phyloP scores from a whole-genome alignment of 2,888 invertebrate genomes.

The Mylabris sibirica region DNA sequence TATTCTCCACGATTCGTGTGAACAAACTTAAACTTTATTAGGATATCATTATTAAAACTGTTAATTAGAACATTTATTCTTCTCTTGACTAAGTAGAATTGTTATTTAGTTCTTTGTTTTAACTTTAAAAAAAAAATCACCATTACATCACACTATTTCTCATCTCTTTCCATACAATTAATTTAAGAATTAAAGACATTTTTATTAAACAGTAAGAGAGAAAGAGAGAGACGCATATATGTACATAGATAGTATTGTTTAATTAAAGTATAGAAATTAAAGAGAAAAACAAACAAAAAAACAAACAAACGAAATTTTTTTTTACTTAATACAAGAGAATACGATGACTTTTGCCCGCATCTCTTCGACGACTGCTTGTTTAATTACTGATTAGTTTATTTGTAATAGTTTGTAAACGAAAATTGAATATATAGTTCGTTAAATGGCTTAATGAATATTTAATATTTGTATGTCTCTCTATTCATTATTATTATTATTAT shows the following conservation, averaged over 20 bases:
- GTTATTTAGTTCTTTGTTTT: conserved; percentile 21
- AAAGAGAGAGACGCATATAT: no score
- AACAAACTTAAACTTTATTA: conserved; percentile 59
- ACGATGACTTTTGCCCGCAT: conserved; percentile 53
- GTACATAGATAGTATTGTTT: not conserved
- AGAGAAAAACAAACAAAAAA: not conserved
- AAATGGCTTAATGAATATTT: conserved; percentile 50
- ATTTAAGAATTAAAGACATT: no score
- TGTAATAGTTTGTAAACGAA: conserved; percentile 32
- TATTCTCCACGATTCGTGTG: conserved; percentile 47
- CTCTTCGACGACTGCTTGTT: conserved; percentile 39
- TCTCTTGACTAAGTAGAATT: conserved; percentile 12
- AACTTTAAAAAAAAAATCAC: not conserved
- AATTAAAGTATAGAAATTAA: not conserved
- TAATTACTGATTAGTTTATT: conserved; percentile 52
- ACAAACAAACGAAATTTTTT: not conserved
- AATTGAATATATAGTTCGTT: conserved; percentile 46
- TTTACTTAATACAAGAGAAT: conserved; percentile 8
- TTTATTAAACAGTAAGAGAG: not conserved
- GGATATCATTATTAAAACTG: conserved; percentile 60
- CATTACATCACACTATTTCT: conserved; percentile 21
- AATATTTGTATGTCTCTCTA: conserved; percentile 36
- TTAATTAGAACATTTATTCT: conserved; percentile 49
- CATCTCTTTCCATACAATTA: conserved; percentile 15
- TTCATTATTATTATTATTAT: not conserved